Evolutionary conservation across 2,797 vertebrate species (phyloP).

Genomic region (Protosalanx chinensis): DNA sequence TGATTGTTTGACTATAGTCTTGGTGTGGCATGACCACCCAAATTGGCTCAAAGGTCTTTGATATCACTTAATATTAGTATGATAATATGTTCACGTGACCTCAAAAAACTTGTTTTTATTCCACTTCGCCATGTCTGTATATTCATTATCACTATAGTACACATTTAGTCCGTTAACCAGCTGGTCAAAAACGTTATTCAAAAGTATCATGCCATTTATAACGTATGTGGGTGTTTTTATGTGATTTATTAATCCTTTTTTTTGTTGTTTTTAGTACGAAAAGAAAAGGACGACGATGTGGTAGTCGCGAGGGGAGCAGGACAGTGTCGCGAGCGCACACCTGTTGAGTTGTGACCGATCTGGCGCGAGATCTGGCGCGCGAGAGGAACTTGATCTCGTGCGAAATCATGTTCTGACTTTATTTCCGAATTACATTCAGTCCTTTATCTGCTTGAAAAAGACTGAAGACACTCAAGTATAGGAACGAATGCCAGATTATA

Average conservation of each 20-base stretch:
- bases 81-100: no score
- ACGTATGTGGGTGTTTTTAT: background rate
- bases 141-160: background rate
- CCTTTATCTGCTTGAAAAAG: constrained; percentile 11
- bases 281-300: constrained; percentile 23
- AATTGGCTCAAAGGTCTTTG: background rate
- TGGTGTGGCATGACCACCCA: background rate
- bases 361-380: background rate
- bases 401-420: constrained; percentile 11
- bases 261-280: constrained; percentile 22
- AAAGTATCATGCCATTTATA: no score
- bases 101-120: no score
- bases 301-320: constrained; percentile 17
- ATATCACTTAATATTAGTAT: no score
- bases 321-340: constrained; percentile 17
- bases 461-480: constrained; percentile 1
- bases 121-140: no score
- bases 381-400: constrained; percentile 16
- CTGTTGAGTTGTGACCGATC: constrained; percentile 30
- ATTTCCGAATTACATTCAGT: constrained; percentile 4
- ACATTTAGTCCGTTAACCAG: background rate
- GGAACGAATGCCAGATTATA: constrained; percentile 11
- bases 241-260: constrained; percentile 19
- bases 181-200: no score
- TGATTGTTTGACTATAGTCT: background rate